Conservation (phyloP, 2,797 vertebrate species). For the Chiloscyllium punctatum region DNA sequence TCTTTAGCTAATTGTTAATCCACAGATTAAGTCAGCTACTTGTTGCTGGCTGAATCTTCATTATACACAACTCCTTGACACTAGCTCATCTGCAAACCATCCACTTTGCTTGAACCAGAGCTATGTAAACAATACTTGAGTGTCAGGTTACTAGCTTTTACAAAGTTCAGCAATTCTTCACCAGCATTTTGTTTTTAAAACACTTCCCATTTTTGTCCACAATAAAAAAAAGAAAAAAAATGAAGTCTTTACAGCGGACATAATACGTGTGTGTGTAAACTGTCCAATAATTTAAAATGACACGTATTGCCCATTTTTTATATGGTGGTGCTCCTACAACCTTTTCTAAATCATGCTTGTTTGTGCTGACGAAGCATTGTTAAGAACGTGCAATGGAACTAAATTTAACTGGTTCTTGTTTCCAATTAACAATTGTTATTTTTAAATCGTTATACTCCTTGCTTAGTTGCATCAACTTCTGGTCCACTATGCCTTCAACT, state of each 20-base stretch:
- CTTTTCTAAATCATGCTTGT: neutral
- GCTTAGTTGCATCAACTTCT: neutral
- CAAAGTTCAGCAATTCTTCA: too few species aligned
- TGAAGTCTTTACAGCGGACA: neutral
- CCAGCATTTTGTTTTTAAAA: too few species aligned
- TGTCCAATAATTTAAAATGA: neutral
- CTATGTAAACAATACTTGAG: too few species aligned
- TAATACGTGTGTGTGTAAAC: neutral
- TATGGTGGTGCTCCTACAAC: neutral
- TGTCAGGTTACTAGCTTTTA: too few species aligned
- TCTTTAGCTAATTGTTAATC: too few species aligned
- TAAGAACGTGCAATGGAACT: neutral
- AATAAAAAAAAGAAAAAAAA: too few species aligned
- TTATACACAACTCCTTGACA: too few species aligned
- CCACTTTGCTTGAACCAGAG: too few species aligned
- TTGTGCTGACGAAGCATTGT: neutral
- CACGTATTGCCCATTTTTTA: neutral
- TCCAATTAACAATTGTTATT: neutral
- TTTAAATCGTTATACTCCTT: neutral
- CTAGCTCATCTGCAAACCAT: too few species aligned
- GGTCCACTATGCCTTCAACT: neutral
- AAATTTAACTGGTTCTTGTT: neutral
- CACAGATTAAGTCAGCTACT: too few species aligned
- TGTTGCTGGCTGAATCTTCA: too few species aligned
- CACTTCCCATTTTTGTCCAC: too few species aligned